These are phyloP conservation scores for Acromyrmex heyeri DNA, from an alignment of 1,140 invertebrate species.

Conservation along the genomic window DNA sequence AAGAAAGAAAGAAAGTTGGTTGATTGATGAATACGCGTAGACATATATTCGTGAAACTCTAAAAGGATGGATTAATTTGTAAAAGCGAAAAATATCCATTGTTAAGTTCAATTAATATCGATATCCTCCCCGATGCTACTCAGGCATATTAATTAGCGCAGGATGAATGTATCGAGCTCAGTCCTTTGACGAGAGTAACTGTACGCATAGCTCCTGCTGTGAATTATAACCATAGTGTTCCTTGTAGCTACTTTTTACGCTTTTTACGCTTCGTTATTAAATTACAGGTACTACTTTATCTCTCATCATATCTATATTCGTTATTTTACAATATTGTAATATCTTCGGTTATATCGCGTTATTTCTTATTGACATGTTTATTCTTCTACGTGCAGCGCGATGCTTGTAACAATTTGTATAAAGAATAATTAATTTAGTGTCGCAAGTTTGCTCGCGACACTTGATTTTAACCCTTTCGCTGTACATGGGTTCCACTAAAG, in stretches of 20 bases:
- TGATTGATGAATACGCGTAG: constrained; percentile 49
- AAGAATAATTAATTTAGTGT: constrained; percentile 62
- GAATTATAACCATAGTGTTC: constrained; percentile 18
- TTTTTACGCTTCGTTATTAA: constrained; percentile 12
- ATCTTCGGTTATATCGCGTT: neutral
- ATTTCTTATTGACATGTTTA: neutral
- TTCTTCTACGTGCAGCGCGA: neutral
- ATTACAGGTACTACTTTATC: neutral
- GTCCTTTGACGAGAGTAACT: constrained; percentile 39
- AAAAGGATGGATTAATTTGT: constrained; percentile 36
- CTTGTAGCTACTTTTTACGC: neutral
- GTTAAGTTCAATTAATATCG: constrained; percentile 40
- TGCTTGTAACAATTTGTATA: constrained; percentile 41
- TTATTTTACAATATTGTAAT: constrained; percentile 7
- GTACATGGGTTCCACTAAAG: constrained; percentile 47
- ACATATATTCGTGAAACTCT: neutral
- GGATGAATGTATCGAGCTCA: constrained; percentile 9
- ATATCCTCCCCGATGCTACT: neutral
- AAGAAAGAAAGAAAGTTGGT: constrained; percentile 31
- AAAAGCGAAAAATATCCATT: constrained; percentile 28
- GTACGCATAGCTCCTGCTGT: neutral
- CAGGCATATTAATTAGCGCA: constrained; percentile 44
- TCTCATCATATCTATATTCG: neutral
- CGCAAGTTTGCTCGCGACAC: constrained; percentile 46
- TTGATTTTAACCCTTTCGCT: constrained; percentile 58